A percentile compares a stretch with the other conserved stretches of the same genome.
Evolutionary conservation across 2,113 vertebrate species (phyloP).

Genomic region (Lampris megalopsis): DNA sequence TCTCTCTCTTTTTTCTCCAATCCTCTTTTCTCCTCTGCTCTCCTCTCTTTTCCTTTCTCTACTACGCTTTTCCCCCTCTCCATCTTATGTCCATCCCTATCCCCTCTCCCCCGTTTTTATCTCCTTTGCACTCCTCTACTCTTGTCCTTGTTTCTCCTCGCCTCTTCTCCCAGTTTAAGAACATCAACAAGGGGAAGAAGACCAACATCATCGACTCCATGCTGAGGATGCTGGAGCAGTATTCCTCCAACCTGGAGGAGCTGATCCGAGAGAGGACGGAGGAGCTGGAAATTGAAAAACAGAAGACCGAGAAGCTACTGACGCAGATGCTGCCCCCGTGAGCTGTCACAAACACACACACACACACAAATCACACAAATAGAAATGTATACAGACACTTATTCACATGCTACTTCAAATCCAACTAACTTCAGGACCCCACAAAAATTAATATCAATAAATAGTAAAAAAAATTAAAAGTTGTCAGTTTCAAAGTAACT

Average conservation of each 20-base stretch:
- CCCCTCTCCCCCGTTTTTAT: too few relatives aligned
- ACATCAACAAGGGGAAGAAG: slow-evolving; percentile 79
- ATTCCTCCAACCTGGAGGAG: slow-evolving; percentile 86
- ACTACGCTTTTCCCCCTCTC: too few relatives aligned
- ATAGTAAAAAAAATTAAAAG: too few relatives aligned
- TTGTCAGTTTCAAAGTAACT: too few relatives aligned
- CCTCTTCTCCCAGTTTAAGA: slow-evolving; percentile 66
- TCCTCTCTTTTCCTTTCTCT: neutral
- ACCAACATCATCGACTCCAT: slow-evolving; percentile 80
- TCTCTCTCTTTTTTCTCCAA: neutral
- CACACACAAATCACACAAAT: neutral
- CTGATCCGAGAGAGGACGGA: slow-evolving; percentile 85
- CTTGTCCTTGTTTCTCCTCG: neutral
- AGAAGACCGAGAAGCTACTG: slow-evolving; percentile 86
- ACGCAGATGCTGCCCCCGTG: slow-evolving; percentile 86
- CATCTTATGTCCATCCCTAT: neutral
- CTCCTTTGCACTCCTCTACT: neutral
- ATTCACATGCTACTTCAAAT: neutral
- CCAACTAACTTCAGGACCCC: too few relatives aligned
- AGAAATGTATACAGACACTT: slow-evolving; percentile 1
- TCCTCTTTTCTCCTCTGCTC: neutral
- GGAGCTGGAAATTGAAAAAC: slow-evolving; percentile 86
- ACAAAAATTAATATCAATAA: too few relatives aligned
- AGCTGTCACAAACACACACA: slow-evolving; percentile 30
- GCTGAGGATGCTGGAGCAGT: slow-evolving; percentile 83